phyloP scores from a whole-genome alignment of 2,113 vertebrate genomes.

The Psilopsiagon aymara region DNA sequence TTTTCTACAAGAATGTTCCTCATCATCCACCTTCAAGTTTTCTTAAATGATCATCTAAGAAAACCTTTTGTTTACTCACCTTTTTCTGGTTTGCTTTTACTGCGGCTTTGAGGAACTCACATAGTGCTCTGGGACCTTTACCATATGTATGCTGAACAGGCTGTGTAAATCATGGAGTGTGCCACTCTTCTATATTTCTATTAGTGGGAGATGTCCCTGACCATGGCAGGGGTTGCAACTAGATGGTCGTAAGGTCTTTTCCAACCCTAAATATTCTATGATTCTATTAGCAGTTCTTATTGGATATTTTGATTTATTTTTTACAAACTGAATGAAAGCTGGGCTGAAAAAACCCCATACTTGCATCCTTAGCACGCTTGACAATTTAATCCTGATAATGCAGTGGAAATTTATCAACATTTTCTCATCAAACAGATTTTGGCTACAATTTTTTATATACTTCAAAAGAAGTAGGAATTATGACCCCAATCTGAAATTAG shows the following conservation, averaged over 20 bases:
- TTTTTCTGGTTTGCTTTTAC: background rate
- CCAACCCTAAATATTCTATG: no score
- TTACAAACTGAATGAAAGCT: background rate
- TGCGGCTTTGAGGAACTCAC: background rate
- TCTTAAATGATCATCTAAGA: background rate
- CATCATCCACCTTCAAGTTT: background rate
- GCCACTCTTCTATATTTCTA: background rate
- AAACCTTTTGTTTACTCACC: background rate
- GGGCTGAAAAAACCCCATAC: accelerated
- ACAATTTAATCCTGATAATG: constrained; percentile 11
- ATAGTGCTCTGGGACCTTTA: constrained; percentile 21
- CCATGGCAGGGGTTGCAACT: no score
- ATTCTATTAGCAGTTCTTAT: background rate
- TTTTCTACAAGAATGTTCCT: background rate
- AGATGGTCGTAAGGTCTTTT: no score
- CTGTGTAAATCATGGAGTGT: background rate
- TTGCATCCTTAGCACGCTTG: background rate
- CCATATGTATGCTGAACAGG: background rate
- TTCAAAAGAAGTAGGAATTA: background rate
- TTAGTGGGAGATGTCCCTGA: background rate
- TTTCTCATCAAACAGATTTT: background rate
- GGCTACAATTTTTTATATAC: background rate
- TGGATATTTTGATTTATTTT: background rate
- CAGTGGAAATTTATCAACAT: background rate
- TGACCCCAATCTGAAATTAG: constrained; percentile 30